Evolutionary conservation across 2,113 vertebrate genomes (phyloP), one percentile per base, ranked within the genome.

Genomic region (Etia nguti): DNA sequence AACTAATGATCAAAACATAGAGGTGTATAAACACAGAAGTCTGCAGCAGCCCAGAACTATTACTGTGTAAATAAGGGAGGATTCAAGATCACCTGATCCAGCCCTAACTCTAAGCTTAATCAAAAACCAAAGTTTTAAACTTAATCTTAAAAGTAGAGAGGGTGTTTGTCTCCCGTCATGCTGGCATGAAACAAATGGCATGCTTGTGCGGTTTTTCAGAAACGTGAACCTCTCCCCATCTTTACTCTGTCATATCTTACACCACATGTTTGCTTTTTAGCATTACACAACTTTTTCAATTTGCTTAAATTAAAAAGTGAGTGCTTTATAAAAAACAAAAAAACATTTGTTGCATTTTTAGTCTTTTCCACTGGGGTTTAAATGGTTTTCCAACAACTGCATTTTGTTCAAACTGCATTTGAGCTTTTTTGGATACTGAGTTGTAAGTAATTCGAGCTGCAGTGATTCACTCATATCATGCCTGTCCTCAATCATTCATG

Each of bases 41-140:
- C 0, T 2, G 1, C 22, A 15, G 24, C 7, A 57, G 24, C 12
- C 24, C 24, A 57, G 13, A 29, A 59, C 13, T 29, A 26, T 59
- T 59, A 29, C 13, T 29, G 56, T 57, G 56, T 57, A 59, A 29
- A 24, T 9, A 5, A 59, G 56, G 26, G 0, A 59, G 24, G 3
- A 59, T 59, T 59, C 13, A 59, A 16, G 56, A 59, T 29, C 13
- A 29, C 24, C 24, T 57, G 55, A 12, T 8, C 55, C 1, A 0
- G 56, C 1, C 24, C 15, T 3, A 60, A 31, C 29, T 34, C 18
- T 2, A 0, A 0, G 1, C 57, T 60, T 60, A 15, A 20, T 60
- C 2, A 60, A 60, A 20, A 60, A 34, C 6, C 3, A 6, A 60
- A 10, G 29, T 60, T 60, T 59, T 60, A 20, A 60, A 34, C 18